These are phyloP conservation scores for Umimayanthus kanabou DNA, from an alignment of 92 coral and sea anemone genomes.

Conservation along the genomic window DNA sequence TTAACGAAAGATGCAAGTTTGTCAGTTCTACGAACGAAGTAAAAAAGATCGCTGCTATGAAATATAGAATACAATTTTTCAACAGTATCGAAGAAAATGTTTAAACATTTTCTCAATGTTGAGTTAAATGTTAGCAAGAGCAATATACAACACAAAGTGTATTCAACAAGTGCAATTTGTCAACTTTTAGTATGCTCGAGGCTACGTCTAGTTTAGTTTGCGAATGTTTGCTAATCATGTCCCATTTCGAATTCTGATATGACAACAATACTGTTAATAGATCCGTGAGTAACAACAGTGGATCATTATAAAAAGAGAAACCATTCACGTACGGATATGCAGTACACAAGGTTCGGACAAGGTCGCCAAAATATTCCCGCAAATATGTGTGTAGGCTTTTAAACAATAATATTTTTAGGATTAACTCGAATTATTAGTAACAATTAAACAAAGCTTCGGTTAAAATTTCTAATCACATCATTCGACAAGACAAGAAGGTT, in stretches of 20 bases:
- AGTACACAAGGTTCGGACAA: no score
- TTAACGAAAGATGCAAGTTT: conserved; percentile 6
- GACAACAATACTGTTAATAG: conserved; percentile 4
- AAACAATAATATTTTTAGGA: background rate
- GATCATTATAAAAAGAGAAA: background rate
- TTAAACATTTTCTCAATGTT: background rate
- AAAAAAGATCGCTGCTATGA: background rate
- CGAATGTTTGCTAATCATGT: background rate
- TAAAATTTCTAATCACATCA: background rate
- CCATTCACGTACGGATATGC: background rate
- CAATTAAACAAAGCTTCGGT: background rate
- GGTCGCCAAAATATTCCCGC: background rate
- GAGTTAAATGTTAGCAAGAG: background rate
- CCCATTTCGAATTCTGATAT: background rate
- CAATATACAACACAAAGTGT: background rate
- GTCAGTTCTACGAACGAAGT: background rate
- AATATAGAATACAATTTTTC: background rate
- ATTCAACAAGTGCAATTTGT: background rate
- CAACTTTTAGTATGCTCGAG: background rate
- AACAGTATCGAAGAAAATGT: background rate
- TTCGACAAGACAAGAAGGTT: background rate
- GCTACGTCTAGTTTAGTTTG: background rate
- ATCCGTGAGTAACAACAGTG: background rate
- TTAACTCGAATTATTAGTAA: no score
- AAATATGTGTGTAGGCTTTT: background rate